A percentile compares a stretch with the other conserved stretches of the same genome.
Conservation (phyloP, 2,113 vertebrate species). For the Falco punctatus region DNA sequence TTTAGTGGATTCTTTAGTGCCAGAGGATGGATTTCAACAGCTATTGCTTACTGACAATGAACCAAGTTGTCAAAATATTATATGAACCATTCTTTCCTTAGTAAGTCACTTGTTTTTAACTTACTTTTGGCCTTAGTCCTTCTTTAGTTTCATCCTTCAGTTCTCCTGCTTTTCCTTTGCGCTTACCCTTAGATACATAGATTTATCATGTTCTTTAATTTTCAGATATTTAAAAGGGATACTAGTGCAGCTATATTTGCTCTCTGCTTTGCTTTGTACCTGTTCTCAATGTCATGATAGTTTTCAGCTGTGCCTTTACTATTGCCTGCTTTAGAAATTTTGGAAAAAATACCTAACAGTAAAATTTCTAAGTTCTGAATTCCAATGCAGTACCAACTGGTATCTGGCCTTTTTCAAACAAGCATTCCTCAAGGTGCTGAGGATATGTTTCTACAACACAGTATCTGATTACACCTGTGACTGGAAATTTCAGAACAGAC, state of each 20-base stretch:
- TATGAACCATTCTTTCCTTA: neutral
- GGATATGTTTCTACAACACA: neutral
- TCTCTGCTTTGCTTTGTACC: neutral
- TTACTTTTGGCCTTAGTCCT: neutral
- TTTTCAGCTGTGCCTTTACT: neutral
- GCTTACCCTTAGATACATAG: neutral
- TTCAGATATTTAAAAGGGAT: neutral
- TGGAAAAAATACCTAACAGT: neutral
- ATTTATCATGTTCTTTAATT: neutral
- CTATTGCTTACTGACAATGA: neutral
- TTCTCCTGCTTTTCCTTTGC: neutral
- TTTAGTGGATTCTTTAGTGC: neutral
- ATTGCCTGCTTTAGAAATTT: neutral
- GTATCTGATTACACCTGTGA: neutral
- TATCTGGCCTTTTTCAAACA: neutral
- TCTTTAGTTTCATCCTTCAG: neutral
- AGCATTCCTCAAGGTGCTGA: neutral
- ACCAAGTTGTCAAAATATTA: neutral
- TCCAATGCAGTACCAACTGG: neutral
- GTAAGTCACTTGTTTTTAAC: neutral
- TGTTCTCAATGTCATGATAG: neutral
- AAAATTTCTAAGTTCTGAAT: neutral
- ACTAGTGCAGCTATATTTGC: neutral
- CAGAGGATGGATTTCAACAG: neutral
- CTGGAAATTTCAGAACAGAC: neutral